Conservation (phyloP, 2,113 vertebrate genomes). For the Archilochus colubris region DNA sequence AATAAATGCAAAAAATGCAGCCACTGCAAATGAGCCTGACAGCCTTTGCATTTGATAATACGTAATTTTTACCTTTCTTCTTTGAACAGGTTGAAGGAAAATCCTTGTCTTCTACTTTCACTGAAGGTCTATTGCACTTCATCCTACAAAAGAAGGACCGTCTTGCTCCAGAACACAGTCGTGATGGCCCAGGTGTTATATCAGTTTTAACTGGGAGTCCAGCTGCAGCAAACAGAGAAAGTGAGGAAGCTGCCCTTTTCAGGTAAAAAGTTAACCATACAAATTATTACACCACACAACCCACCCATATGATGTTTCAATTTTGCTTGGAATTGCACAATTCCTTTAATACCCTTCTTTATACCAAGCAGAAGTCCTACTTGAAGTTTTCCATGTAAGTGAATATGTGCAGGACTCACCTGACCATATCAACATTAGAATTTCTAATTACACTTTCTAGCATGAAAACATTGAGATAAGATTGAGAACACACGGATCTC, state of each 20-base stretch:
- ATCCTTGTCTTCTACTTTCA: conserved; percentile 98
- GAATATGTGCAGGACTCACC: neutral
- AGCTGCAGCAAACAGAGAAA: conserved; percentile 76
- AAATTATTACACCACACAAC: neutral
- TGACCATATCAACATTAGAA: neutral
- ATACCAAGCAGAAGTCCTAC: neutral
- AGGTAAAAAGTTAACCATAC: neutral
- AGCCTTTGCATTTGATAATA: neutral
- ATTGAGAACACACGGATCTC: neutral
- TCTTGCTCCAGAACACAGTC: conserved; percentile 94
- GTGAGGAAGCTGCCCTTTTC: neutral
- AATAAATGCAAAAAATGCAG: neutral
- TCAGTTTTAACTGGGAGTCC: conserved; percentile 98
- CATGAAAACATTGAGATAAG: fast-evolving
- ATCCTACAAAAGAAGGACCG: conserved; percentile 99
- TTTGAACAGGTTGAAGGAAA: conserved; percentile 97
- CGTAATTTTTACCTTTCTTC: conserved; percentile 89
- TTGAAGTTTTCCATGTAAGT: neutral
- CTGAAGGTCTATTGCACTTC: conserved; percentile 97
- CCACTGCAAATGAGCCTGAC: neutral
- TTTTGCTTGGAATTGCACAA: neutral
- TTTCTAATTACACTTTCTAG: neutral
- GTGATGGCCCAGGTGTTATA: conserved; percentile 92
- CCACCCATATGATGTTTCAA: neutral
- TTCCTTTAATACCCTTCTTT: neutral